Evolutionary conservation across 2,113 vertebrate genomes (phyloP).

Genomic region (Dromas ardeola): DNA sequence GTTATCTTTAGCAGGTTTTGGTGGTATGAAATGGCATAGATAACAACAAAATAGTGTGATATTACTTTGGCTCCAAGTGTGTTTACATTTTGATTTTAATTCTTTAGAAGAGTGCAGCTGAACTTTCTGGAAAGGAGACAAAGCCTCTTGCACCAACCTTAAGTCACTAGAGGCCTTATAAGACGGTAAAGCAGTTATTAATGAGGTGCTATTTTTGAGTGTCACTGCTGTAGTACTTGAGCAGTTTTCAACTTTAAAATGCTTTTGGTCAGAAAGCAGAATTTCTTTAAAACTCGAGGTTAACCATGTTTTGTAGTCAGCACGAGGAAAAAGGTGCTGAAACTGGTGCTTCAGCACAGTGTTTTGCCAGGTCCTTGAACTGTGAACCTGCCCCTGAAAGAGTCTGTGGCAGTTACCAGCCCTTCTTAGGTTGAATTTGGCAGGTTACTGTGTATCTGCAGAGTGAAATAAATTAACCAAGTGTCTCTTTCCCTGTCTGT

Average conservation of each 20-base stretch:
- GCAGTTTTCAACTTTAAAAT: background rate
- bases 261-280: background rate
- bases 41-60: background rate
- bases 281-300: background rate
- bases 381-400: background rate
- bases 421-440: accelerated
- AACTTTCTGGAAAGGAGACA: background rate
- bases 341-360: background rate
- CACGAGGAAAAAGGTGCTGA: background rate
- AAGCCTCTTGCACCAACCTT: background rate
- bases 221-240: background rate
- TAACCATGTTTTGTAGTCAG: background rate
- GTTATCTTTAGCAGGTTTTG: background rate
- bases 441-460: background rate
- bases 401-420: background rate
- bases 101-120: background rate
- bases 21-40: background rate
- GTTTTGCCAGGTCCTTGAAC: background rate
- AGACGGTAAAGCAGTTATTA: background rate
- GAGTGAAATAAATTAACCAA: background rate
- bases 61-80: background rate
- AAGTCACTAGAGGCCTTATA: background rate
- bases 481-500: background rate
- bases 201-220: background rate
- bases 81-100: background rate